phyloP scores from a whole-genome alignment of 2,113 vertebrate species.

The Tor tambroides region DNA sequence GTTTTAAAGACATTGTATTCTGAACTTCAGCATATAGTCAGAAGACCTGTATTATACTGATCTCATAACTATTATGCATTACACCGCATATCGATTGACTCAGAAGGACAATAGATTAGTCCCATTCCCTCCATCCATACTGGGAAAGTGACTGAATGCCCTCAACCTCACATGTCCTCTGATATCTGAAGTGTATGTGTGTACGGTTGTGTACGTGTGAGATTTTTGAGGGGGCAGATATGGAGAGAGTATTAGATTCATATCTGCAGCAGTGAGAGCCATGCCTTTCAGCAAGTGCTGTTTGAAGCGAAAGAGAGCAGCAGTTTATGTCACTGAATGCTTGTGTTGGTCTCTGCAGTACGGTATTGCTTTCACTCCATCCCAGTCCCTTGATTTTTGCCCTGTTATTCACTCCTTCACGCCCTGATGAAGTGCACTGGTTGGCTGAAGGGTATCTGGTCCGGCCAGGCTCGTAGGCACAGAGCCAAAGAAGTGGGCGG shows the following conservation, averaged over 20 bases:
- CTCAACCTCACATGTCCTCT: background rate
- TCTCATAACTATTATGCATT: background rate
- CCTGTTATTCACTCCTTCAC: background rate
- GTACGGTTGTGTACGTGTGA: conserved; percentile 1
- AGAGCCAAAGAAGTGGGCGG: conserved; percentile 63
- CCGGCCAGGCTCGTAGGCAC: conserved; percentile 59
- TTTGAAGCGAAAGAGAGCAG: conserved; percentile 19
- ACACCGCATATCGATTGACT: background rate
- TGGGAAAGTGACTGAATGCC: conserved; percentile 2
- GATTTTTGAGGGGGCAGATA: conserved; percentile 25
- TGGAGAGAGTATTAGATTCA: conserved; percentile 33
- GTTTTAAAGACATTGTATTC: background rate
- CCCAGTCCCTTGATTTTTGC: background rate
- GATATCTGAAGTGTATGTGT: background rate
- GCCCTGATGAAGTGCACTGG: conserved; percentile 41
- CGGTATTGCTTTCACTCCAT: background rate
- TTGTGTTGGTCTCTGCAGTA: conserved; percentile 33
- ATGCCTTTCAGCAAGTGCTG: conserved; percentile 45
- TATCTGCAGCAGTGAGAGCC: conserved; percentile 37
- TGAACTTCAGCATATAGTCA: background rate
- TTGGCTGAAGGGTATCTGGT: conserved; percentile 55
- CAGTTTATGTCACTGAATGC: background rate
- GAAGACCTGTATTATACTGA: background rate
- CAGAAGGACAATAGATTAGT: background rate
- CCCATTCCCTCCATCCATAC: background rate